Percentiles rank a stretch among this genome's conserved stretches.
Conservation (phyloP, 2,113 vertebrate species). For the Cyrtonyx montezumae region DNA sequence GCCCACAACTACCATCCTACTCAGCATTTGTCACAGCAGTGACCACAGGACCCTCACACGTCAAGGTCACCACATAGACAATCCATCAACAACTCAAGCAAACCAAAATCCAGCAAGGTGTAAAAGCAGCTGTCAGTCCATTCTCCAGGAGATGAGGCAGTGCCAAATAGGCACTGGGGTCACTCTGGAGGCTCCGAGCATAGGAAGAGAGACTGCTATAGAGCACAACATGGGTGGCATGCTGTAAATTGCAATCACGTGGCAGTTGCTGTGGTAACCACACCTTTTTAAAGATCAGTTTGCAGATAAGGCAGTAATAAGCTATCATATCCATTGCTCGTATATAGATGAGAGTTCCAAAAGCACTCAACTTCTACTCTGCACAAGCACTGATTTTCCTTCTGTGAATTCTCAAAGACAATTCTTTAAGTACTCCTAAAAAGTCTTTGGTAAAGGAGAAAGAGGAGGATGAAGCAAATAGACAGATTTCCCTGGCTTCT, state of each 20-base stretch:
- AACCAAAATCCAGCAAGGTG: background rate
- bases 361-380: background rate
- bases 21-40: fast-evolving
- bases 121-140: background rate
- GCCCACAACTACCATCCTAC: fast-evolving
- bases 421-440: background rate
- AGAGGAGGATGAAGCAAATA: background rate
- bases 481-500: background rate
- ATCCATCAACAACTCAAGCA: background rate
- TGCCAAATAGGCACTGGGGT: fast-evolving
- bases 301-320: conserved; percentile 15
- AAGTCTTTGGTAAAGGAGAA: background rate
- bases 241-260: background rate
- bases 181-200: background rate
- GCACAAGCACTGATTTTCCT: background rate
- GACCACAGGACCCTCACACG: background rate
- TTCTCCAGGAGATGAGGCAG: background rate
- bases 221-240: background rate
- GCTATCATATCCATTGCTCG: background rate
- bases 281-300: conserved; percentile 14
- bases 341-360: background rate
- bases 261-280: conserved; percentile 36
- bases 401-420: background rate
- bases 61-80: background rate
- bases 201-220: background rate